Base-by-base conservation (phyloP, 1,140 invertebrate genomes). In the Propsilocerus akamusi region DNA sequence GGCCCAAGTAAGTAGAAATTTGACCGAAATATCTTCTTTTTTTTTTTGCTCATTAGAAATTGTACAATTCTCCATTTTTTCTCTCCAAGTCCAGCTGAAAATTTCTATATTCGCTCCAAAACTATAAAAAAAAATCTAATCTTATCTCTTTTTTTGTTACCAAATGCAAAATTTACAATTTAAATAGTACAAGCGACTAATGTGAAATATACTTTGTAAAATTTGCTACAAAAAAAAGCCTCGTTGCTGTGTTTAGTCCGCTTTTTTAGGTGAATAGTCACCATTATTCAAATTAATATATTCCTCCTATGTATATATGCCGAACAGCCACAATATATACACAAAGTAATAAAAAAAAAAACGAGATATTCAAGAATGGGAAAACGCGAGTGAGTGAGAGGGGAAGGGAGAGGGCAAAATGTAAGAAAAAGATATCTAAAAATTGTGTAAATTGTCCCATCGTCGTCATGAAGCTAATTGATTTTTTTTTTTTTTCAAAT, bases 61-160 rank as follows among this genome's bases (percentile, higher is more conserved):
- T n/a, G n/a, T 41, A 14, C 8, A 41, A 41, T 20, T 41, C 34
- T 41, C 34, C 8, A 41, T 17, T 37, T 41, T 17, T 41, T 41
- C 22, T 41, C 22, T 41, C 34, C 34, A n/a, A n/a, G n/a, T 41
- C 34, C 34, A 41, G 14, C 34, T 20, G 17, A 41, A 41, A 20
- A 20, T 41, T 41, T 41, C 22, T 17, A 20, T 41, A 14, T 17
- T 41, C 22, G 14, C 17, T 41, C 34, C 32, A 17, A 20, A 41
- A 30, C n/a, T 30, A n/a, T 11, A n/a, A 30, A 30, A 30, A 30
- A 30, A 30, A 30, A n/a, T 41, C 12, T 41, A 41, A 41, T 41
- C 34, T 41, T n/a, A n/a, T n/a, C n/a, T n/a, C n/a, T 41, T 41
- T 20, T 41, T 41, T 41, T 41, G 22, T 41, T 14, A 41, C 34